Evolutionary conservation across 1,140 invertebrate genomes (phyloP), one percentile per base, ranked within the genome.

Genomic region (Aplysia californica): DNA sequence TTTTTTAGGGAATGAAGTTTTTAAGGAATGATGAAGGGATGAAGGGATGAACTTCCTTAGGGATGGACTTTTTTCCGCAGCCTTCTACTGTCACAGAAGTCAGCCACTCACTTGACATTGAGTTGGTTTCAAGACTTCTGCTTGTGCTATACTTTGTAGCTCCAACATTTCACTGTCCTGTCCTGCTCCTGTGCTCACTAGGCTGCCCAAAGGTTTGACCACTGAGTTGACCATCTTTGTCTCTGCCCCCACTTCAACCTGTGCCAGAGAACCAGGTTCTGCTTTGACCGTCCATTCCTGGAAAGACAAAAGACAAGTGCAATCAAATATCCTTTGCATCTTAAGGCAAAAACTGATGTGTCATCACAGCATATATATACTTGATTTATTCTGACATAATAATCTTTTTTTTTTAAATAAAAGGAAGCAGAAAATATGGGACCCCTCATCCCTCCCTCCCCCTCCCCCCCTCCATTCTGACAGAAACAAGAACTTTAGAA

Each of bases 91-190:
- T 50, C n/a, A 50, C n/a, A 15, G 10, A 50, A 15, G 44, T 15
- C 10, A 21, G 20, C 33, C 35, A 66, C 80, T 70, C 71, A 84
- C 83, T 64, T 73, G 76, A 69, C 83, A 84, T 50, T 82, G 81
- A 26, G 79, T 81, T 35, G 73, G 68, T 3, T 73, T 56, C 31
- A 84, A 61, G 38, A 71, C 56, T 64, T 80, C 71, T 18, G 66
- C n/a, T 33, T 75, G 56, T 55, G 50, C 70, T 35, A 23, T 21
- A 41, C 35, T 33, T 41, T 38, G 38, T 1, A 76, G 66, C 3
- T 77, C 66, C 50, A 50, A 26, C 59, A 79, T 58, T 5, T 75
- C 70, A 41, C 67, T 73, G 29, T 80, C 79, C 4, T 38, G 23
- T 3, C 68, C 36, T 64, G 59, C 69, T 36, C 68, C 77, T 73